These are phyloP conservation scores for Pasiphila rectangulata DNA, from an alignment of 2,888 invertebrate genomes.

Conservation along the genomic window DNA sequence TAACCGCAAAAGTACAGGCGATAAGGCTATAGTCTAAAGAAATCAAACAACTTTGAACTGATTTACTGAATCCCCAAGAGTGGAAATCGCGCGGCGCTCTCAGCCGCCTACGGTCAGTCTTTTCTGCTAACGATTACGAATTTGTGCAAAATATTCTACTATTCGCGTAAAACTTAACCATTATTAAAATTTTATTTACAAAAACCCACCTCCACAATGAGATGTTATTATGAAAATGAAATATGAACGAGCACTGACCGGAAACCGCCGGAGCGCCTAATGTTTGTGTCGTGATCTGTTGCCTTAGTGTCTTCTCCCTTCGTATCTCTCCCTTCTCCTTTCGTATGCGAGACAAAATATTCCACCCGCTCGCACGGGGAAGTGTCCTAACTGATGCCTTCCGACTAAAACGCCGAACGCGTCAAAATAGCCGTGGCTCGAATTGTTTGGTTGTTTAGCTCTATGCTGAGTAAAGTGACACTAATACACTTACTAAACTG, in stretches of 20 bases:
- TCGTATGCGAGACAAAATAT: constrained; percentile 31
- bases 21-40: constrained; percentile 11
- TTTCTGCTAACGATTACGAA: constrained; percentile 76
- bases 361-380: constrained; percentile 34
- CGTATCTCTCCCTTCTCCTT: too few species aligned
- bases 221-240: constrained; percentile 51
- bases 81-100: constrained; percentile 63
- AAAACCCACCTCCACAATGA: constrained; percentile 57
- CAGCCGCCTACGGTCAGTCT: constrained; percentile 79
- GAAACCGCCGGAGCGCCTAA: constrained; percentile 72
- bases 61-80: constrained; percentile 60
- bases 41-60: constrained; percentile 12
- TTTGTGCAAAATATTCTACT: constrained; percentile 80
- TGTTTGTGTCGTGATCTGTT: constrained; percentile 43
- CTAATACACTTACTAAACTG: constrained; percentile 41
- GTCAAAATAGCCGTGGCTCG: constrained; percentile 51
- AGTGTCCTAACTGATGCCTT: constrained; percentile 28
- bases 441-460: constrained; percentile 44
- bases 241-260: constrained; percentile 73
- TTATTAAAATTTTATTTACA: constrained; percentile 71
- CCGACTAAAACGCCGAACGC: constrained; percentile 34
- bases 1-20: constrained; percentile 18
- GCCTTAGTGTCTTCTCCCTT: constrained; percentile 40
- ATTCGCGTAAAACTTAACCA: constrained; percentile 72
- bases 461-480: constrained; percentile 52